Evolutionary conservation across 2,888 invertebrate species (phyloP).

Genomic region (Drosophila putrida): DNA sequence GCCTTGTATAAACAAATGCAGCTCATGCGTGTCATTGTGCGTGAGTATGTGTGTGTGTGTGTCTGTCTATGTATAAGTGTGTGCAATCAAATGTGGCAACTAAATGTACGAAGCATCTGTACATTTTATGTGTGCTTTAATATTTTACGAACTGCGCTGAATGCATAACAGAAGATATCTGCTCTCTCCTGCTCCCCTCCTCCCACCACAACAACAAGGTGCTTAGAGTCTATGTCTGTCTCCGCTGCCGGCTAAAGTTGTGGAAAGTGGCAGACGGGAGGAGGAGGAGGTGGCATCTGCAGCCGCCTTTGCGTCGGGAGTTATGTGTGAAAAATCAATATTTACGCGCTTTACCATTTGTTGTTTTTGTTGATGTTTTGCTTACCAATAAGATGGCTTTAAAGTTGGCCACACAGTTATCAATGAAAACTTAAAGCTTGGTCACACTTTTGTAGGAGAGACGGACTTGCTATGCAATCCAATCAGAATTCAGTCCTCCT

Average conservation of each 20-base stretch:
- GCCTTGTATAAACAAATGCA: constrained; percentile 71
- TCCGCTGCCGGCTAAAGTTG: constrained; percentile 40
- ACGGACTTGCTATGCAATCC: constrained; percentile 9
- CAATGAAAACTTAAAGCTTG: not conserved
- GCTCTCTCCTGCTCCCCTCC: no score
- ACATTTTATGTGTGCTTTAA: constrained; percentile 54
- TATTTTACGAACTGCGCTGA: constrained; percentile 61
- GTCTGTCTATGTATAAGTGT: constrained; percentile 30
- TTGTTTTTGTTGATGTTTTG: constrained; percentile 31
- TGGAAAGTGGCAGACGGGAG: constrained; percentile 26
- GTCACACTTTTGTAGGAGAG: not conserved
- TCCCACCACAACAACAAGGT: constrained; percentile 42
- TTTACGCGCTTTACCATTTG: constrained; percentile 61
- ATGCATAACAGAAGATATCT: constrained; percentile 60
- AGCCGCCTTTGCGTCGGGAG: constrained; percentile 42
- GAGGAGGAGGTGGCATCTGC: not conserved
- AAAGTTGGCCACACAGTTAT: constrained; percentile 31
- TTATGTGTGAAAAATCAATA: constrained; percentile 83
- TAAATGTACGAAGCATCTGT: constrained; percentile 31
- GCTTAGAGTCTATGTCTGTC: constrained; percentile 48
- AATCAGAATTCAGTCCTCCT: constrained; percentile 42
- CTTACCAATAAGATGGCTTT: constrained; percentile 3
- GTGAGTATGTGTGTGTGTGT: constrained; percentile 21
- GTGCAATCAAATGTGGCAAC: constrained; percentile 42
- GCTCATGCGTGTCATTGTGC: constrained; percentile 65